A percentile compares a stretch with the other conserved stretches of the same genome.
phyloP scores from a whole-genome alignment of 2,113 vertebrate genomes.

The Gopherus evgoodei region DNA sequence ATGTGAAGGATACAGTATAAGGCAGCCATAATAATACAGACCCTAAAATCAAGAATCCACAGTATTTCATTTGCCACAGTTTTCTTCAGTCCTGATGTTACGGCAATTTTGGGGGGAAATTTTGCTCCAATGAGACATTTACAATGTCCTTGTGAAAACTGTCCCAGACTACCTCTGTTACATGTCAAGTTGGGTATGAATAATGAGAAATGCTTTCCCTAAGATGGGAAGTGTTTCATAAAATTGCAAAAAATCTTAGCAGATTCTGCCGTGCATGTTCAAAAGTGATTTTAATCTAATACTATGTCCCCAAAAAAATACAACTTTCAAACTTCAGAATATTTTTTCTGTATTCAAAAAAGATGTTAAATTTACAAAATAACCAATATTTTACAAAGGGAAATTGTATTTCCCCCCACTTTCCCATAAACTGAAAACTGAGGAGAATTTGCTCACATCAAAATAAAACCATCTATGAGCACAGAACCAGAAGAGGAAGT shows the following conservation, averaged over 20 bases:
- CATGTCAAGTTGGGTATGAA: background rate
- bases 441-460: background rate
- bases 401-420: background rate
- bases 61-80: fast-evolving
- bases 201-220: background rate
- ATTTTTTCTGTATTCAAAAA: background rate
- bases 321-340: background rate
- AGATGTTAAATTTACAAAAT: background rate
- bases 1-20: background rate
- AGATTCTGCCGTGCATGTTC: background rate
- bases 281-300: background rate
- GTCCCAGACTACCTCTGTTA: background rate
- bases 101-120: background rate
- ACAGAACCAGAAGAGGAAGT: background rate
- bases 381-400: background rate
- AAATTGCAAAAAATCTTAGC: background rate
- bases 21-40: background rate
- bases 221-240: background rate
- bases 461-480: background rate
- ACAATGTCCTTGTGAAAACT: background rate
- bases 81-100: background rate
- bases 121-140: background rate
- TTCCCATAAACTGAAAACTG: background rate
- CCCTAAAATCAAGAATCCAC: background rate
- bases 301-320: background rate